A percentile compares a stretch with the other conserved stretches of the same genome.
These are phyloP conservation scores for Rugalucina vietnamica DNA, from an alignment of 2,888 invertebrate species.

Conservation along the genomic window DNA sequence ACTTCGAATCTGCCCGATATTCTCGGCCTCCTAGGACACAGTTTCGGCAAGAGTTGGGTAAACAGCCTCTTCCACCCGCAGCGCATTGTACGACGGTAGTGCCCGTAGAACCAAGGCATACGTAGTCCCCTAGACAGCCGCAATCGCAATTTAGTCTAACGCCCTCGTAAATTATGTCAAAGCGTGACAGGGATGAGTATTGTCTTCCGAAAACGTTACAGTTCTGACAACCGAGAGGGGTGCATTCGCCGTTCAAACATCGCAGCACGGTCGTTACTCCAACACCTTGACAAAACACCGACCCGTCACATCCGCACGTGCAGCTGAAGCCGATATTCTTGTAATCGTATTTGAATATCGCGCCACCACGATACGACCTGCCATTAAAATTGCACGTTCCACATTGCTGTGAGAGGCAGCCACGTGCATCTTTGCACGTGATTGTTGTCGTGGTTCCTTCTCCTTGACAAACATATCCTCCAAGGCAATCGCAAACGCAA, in stretches of 20 bases:
- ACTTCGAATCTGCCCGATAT: conserved; percentile 57
- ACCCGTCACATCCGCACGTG: conserved; percentile 56
- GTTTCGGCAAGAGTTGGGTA: conserved; percentile 41
- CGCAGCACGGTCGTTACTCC: conserved; percentile 36
- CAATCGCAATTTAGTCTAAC: conserved; percentile 73
- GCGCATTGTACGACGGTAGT: conserved; percentile 25
- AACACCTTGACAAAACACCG: conserved; percentile 51
- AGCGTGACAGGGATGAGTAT: conserved; percentile 63
- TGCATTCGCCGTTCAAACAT: conserved; percentile 45
- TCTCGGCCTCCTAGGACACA: conserved; percentile 46
- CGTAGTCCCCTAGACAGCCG: conserved; percentile 65
- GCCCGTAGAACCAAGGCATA: conserved; percentile 44
- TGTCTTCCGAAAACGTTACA: conserved; percentile 68
- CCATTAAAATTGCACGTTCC: conserved; percentile 50
- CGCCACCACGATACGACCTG: conserved; percentile 57
- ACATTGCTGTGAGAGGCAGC: conserved; percentile 42
- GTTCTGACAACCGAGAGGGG: conserved; percentile 59
- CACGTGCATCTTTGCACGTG: conserved; percentile 23
- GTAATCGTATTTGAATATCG: conserved; percentile 60
- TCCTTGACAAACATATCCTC: conserved; percentile 60
- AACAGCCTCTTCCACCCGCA: conserved; percentile 39
- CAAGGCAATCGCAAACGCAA: conserved; percentile 74
- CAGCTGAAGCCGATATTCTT: conserved; percentile 52
- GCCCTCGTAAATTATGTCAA: conserved; percentile 69
- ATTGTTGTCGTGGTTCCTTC: conserved; percentile 17